Conservation (phyloP, 2,888 invertebrate genomes). For the Mythimna albipuncta region DNA sequence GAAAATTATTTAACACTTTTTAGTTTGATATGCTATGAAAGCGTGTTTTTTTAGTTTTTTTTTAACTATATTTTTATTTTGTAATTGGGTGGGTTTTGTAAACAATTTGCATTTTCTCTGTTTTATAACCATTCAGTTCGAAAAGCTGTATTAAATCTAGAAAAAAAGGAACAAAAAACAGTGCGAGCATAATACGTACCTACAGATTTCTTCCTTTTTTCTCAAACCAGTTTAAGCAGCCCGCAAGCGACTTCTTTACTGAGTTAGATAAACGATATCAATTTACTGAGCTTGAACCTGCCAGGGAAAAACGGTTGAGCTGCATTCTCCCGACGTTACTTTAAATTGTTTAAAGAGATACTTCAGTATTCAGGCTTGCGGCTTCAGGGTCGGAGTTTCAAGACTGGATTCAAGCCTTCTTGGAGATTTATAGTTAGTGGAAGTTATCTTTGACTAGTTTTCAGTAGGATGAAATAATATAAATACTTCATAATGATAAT, state of each 20-base stretch:
- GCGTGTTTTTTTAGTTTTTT: too few species aligned
- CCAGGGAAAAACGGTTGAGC: conserved; percentile 9
- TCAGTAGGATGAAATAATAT: not conserved
- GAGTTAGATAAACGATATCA: conserved; percentile 45
- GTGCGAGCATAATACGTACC: not conserved
- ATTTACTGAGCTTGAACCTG: conserved; percentile 15
- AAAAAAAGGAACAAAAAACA: too few species aligned
- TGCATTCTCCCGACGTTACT: conserved; percentile 17
- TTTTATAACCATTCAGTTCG: too few species aligned
- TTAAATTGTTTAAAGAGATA: conserved; percentile 22
- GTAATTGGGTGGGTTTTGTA: too few species aligned
- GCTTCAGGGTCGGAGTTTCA: not conserved
- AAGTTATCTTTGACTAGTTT: not conserved
- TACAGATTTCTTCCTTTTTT: not conserved
- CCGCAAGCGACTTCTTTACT: conserved; percentile 11
- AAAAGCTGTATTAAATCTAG: too few species aligned
- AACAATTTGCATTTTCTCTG: too few species aligned
- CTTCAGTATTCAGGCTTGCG: conserved; percentile 9
- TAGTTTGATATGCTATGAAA: too few species aligned
- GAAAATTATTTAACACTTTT: too few species aligned
- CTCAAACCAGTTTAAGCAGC: conserved; percentile 7
- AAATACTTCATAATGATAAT: too few species aligned
- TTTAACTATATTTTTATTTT: too few species aligned
- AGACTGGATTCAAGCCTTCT: conserved; percentile 2
- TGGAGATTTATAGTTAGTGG: not conserved